Base-by-base conservation (phyloP, 2,888 invertebrate genomes). In the Agrotis exclamationis region DNA sequence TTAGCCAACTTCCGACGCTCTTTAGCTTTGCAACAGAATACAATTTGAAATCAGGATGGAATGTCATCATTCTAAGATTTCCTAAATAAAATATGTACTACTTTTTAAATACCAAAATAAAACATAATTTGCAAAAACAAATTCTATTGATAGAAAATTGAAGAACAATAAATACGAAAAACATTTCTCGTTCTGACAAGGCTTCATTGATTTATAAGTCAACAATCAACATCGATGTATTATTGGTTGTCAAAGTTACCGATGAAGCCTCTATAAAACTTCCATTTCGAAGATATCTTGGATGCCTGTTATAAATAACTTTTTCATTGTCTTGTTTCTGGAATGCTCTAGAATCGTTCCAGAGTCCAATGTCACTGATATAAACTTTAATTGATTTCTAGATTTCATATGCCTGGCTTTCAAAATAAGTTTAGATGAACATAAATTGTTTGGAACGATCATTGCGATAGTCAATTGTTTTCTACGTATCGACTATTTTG, bases 401-500 rank as follows among this genome's bases (percentile, higher is more conserved):
- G 33, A 33, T 33, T 28, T 28, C 3, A 28, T 28, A 5, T 5
- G 6, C 28, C 13, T 51, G 2, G 6, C 9, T 39, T 18, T 39
- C 4, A 5, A 20, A 20, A 48, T 1, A 70, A 45, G 22, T 22
- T n/a, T n/a, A n/a, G n/a, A 28, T 22, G 14, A 56, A 24, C 24
- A 60, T 59, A 53, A 53, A 53, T 16, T 56, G 5, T 57, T 54
- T 14, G 4, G 44, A 45, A 22, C 18, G 24, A 18, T 48, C n/a
- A 45, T 5, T 20, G 7, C 11, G 13, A 44, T 16, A 28, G 39
- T 39, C 16, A 48, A 22, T 11, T 54, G 28, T 68, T 56, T 39
- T 54, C 28, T 54, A 75, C 67, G 53, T 39, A 24, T 14, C 47
- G 24, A 33, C 14, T 9, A 16, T 39, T 67, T 76, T 39, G 24